Conservation (phyloP, 2,113 vertebrate genomes). For the Mormyrus lacerda region DNA sequence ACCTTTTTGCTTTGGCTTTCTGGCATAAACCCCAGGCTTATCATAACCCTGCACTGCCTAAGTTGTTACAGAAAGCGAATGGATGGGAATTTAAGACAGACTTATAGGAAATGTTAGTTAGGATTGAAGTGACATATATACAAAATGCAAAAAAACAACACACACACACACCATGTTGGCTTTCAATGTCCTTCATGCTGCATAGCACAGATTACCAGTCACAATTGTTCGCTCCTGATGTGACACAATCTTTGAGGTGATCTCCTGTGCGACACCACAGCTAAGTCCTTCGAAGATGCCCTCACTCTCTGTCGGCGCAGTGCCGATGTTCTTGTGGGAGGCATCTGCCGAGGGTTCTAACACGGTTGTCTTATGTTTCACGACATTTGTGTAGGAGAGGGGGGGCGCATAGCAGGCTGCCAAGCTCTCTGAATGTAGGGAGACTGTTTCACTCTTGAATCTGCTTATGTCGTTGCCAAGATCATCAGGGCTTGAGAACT, state of each 20-base stretch:
- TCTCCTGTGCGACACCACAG: slow-evolving; percentile 62
- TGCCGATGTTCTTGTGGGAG: slow-evolving; percentile 71
- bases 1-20: not conserved
- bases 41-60: not conserved
- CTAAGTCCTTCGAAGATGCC: slow-evolving; percentile 69
- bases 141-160: not conserved
- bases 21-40: not conserved
- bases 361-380: slow-evolving; percentile 61
- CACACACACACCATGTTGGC: slow-evolving; percentile 22
- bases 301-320: slow-evolving; percentile 75
- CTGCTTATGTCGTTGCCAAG: slow-evolving; percentile 57
- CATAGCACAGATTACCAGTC: slow-evolving; percentile 61
- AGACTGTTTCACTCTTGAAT: slow-evolving; percentile 48
- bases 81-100: not conserved
- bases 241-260: slow-evolving; percentile 51
- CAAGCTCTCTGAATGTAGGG: slow-evolving; percentile 48
- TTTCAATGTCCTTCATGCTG: slow-evolving; percentile 46
- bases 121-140: not conserved
- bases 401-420: slow-evolving; percentile 55
- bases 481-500: slow-evolving; percentile 58
- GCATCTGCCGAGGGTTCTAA: slow-evolving; percentile 54
- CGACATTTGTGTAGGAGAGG: slow-evolving; percentile 80
- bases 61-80: not conserved
- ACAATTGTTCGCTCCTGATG: slow-evolving; percentile 58
- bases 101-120: not conserved